Conservation (phyloP, 1,140 invertebrate species). For the Aplysia californica region DNA sequence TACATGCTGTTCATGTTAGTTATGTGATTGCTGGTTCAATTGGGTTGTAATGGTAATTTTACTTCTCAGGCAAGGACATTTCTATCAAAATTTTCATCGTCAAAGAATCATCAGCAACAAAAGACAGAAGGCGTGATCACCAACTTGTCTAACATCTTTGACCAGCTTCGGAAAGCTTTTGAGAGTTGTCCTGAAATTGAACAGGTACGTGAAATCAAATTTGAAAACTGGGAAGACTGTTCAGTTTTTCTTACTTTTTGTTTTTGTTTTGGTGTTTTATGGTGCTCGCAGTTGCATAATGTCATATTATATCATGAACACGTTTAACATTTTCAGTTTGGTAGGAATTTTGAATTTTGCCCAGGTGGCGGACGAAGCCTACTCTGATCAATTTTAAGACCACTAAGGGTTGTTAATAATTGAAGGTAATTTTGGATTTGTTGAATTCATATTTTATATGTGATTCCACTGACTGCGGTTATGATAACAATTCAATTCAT, state of each 20-base stretch:
- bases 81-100: neutral
- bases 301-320: neutral
- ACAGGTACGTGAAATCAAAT: slow-evolving; percentile 12
- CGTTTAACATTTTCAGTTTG: neutral
- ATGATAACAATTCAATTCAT: too few relatives aligned
- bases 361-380: too few relatives aligned
- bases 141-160: slow-evolving; percentile 44
- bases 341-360: too few relatives aligned
- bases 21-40: neutral
- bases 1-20: neutral
- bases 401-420: neutral
- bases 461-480: too few relatives aligned
- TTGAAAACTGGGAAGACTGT: neutral
- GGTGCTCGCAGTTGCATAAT: too few relatives aligned
- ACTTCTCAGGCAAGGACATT: too few relatives aligned
- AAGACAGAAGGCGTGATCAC: slow-evolving; percentile 38
- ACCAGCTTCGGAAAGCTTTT: slow-evolving; percentile 46
- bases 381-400: too few relatives aligned
- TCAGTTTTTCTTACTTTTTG: neutral
- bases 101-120: slow-evolving; percentile 2
- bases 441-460: too few relatives aligned
- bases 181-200: slow-evolving; percentile 52
- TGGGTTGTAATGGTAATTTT: neutral
- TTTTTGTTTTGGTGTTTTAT: neutral
- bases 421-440: neutral